Evolutionary conservation across 2,888 invertebrate species (phyloP).

Genomic region (Lycaena phlaeas): DNA sequence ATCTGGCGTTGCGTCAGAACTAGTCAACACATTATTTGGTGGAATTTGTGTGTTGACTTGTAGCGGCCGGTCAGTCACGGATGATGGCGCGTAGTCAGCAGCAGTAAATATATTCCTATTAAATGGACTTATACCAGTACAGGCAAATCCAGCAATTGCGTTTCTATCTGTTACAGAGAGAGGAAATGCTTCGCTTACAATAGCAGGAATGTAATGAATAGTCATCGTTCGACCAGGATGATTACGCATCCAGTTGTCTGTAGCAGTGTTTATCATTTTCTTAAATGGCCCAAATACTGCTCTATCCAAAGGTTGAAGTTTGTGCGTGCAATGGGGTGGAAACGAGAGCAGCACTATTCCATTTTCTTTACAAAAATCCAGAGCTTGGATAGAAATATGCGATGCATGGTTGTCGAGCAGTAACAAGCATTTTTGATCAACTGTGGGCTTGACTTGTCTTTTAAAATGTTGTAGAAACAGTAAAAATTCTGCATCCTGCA

Average conservation of each 20-base stretch:
- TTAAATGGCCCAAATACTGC: slow-evolving; percentile 13
- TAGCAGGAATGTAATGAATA: slow-evolving; percentile 15
- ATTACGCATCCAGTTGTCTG: background rate
- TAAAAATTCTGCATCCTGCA: slow-evolving; percentile 16
- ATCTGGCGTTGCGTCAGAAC: too few species aligned
- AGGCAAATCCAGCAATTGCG: slow-evolving; percentile 11
- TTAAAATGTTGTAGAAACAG: slow-evolving; percentile 16
- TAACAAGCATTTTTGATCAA: slow-evolving; percentile 10
- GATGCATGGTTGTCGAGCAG: slow-evolving; percentile 18
- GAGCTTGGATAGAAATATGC: slow-evolving; percentile 15
- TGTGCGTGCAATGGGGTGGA: slow-evolving; percentile 17
- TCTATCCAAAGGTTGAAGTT: slow-evolving; percentile 17
- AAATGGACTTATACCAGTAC: slow-evolving; percentile 12
- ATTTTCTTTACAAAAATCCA: slow-evolving; percentile 19
- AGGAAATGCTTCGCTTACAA: slow-evolving; percentile 12
- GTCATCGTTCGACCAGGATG: slow-evolving; percentile 3
- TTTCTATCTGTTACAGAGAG: slow-evolving; percentile 13
- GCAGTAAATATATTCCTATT: slow-evolving; percentile 5
- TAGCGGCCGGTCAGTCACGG: background rate
- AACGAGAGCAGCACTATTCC: slow-evolving; percentile 18
- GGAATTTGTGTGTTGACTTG: background rate
- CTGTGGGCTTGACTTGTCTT: slow-evolving; percentile 9
- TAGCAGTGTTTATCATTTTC: background rate
- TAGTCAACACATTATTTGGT: background rate
- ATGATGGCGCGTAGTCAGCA: slow-evolving; percentile 1